phyloP scores from a whole-genome alignment of 2,888 invertebrate species.

The Brenthis daphne region DNA sequence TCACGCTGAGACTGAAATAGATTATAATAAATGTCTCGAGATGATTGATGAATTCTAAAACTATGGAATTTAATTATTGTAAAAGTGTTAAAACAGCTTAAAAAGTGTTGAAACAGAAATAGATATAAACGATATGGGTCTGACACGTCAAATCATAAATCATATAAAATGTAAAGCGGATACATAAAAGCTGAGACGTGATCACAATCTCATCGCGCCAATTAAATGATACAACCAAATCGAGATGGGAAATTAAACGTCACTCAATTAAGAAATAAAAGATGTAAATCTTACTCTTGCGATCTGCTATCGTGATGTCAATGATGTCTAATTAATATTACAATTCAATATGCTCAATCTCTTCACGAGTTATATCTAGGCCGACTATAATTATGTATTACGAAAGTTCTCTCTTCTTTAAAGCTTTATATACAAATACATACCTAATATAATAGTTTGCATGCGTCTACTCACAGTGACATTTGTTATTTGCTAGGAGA shows the following conservation, averaged over 20 bases:
- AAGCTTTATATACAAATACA: not conserved
- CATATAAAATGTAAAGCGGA: slow-evolving; percentile 14
- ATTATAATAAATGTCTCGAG: slow-evolving; percentile 1
- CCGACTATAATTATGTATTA: no score
- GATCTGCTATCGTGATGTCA: slow-evolving; percentile 5
- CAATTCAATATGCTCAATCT: no score
- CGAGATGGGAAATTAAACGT: slow-evolving; percentile 21
- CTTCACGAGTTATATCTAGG: no score
- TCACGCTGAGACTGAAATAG: slow-evolving; percentile 21
- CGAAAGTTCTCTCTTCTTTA: no score
- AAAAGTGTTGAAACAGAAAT: not conserved
- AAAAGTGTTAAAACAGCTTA: not conserved
- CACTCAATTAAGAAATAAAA: slow-evolving; percentile 20
- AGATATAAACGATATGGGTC: not conserved
- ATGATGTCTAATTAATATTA: not conserved
- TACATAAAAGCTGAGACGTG: slow-evolving; percentile 4
- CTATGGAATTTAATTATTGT: not conserved
- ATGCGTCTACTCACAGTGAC: not conserved
- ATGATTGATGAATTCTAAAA: slow-evolving; percentile 12
- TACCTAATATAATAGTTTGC: not conserved
- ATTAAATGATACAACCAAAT: slow-evolving; percentile 14
- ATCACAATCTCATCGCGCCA: slow-evolving; percentile 19
- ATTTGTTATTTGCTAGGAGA: not conserved
- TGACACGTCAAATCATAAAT: slow-evolving; percentile 13
- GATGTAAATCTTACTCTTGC: slow-evolving; percentile 3